Percentiles rank a stretch among this genome's conserved stretches.
Conservation (phyloP, 1,140 invertebrate genomes). For the Pemphigus obesinymphae region DNA sequence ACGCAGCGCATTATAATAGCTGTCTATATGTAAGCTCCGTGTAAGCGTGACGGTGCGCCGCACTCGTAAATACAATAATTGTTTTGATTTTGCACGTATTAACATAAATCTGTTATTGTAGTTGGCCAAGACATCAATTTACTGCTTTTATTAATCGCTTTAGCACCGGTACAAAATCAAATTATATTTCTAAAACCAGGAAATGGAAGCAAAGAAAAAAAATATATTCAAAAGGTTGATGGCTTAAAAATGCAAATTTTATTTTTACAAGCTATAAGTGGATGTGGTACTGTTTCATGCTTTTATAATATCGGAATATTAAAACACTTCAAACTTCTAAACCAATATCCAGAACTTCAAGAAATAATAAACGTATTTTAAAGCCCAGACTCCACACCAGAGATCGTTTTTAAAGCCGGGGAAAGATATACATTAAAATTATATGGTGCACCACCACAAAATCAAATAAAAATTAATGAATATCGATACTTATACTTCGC, state of each 20-base stretch:
- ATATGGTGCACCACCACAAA: not conserved
- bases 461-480: not conserved
- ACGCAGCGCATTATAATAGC: too few species aligned
- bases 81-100: too few species aligned
- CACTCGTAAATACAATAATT: too few species aligned
- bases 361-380: not conserved
- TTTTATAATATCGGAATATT: not conserved
- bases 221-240: not conserved
- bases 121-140: not conserved
- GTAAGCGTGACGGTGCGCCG: too few species aligned
- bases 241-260: not conserved
- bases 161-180: not conserved
- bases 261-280: not conserved
- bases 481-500: not conserved
- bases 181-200: not conserved
- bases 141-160: not conserved
- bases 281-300: not conserved
- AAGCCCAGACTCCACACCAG: not conserved
- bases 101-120: not conserved
- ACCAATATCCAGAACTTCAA: not conserved
- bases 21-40: too few species aligned
- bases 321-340: not conserved
- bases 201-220: not conserved
- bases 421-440: not conserved
- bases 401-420: not conserved